These are phyloP conservation scores for Amyelois transitella DNA, from an alignment of 1,140 invertebrate species.

Conservation along the genomic window DNA sequence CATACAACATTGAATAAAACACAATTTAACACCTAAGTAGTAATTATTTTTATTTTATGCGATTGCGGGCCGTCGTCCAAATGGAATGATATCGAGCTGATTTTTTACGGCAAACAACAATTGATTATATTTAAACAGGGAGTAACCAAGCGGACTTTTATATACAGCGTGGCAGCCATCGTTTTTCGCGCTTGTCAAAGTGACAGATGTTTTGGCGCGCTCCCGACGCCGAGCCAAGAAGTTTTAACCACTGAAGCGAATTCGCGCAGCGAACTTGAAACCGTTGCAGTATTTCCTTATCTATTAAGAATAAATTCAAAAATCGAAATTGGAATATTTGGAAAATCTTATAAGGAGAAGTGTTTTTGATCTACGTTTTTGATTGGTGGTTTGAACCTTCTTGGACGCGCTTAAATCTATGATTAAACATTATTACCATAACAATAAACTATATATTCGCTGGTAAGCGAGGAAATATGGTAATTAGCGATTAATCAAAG, in stretches of 20 bases:
- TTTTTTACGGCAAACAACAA: slow-evolving; percentile 16
- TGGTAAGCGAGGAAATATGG: slow-evolving; percentile 28
- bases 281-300: slow-evolving; percentile 35
- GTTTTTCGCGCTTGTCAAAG: slow-evolving; percentile 26
- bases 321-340: background rate
- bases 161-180: slow-evolving; percentile 51
- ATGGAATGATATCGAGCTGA: slow-evolving; percentile 72
- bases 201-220: slow-evolving; percentile 13
- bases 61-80: slow-evolving; percentile 47
- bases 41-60: slow-evolving; percentile 37
- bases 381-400: background rate
- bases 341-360: too few species aligned
- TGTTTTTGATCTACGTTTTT: too few species aligned
- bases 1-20: slow-evolving; percentile 69
- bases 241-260: background rate
- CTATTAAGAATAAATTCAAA: too few species aligned
- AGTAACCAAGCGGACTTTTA: slow-evolving; percentile 50
- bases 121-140: slow-evolving; percentile 36
- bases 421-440: slow-evolving; percentile 33
- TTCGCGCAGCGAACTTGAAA: background rate
- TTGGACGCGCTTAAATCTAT: background rate
- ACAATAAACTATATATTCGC: slow-evolving; percentile 41
- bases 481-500: slow-evolving; percentile 37
- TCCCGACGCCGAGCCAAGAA: slow-evolving; percentile 10
- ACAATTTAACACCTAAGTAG: slow-evolving; percentile 40